These are phyloP conservation scores for Agrochola circellaris DNA, from an alignment of 2,888 invertebrate genomes.

Conservation along the genomic window DNA sequence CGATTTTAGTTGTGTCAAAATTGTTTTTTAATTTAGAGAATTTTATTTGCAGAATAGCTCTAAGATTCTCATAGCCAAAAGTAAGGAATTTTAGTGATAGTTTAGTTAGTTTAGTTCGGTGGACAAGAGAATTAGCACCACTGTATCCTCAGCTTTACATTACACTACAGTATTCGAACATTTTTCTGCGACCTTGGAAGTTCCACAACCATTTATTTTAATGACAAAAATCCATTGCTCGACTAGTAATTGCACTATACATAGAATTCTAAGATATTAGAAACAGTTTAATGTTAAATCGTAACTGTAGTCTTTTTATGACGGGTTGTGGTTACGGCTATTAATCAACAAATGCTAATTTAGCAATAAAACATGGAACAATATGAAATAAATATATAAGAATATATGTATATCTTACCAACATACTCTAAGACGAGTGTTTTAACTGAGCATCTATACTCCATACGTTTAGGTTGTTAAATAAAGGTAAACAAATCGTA, in stretches of 20 bases:
- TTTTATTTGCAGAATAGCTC: too few species aligned
- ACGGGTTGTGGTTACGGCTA: not conserved
- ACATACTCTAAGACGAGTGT: not conserved
- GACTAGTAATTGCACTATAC: conserved; percentile 67
- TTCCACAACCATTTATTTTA: conserved; percentile 70
- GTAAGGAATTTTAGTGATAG: too few species aligned
- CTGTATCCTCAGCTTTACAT: conserved; percentile 35
- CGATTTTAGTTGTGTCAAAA: too few species aligned
- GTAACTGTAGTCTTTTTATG: conserved; percentile 36
- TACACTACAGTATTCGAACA: conserved; percentile 47
- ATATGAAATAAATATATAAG: not conserved
- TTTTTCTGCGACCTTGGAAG: conserved; percentile 70
- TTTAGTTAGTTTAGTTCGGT: too few species aligned
- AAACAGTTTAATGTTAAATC: conserved; percentile 70
- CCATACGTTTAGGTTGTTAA: too few species aligned
- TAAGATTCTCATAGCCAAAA: too few species aligned
- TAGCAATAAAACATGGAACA: not conserved
- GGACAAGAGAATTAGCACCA: too few species aligned
- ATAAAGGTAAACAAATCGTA: too few species aligned
- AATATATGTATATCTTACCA: not conserved
- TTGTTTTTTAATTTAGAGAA: too few species aligned
- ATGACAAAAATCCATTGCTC: conserved; percentile 68
- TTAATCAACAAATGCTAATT: conserved; percentile 10
- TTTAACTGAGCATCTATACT: too few species aligned
- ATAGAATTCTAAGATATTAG: conserved; percentile 67